Conservation (phyloP, 2,113 vertebrate species). For the Grantiella picta region DNA sequence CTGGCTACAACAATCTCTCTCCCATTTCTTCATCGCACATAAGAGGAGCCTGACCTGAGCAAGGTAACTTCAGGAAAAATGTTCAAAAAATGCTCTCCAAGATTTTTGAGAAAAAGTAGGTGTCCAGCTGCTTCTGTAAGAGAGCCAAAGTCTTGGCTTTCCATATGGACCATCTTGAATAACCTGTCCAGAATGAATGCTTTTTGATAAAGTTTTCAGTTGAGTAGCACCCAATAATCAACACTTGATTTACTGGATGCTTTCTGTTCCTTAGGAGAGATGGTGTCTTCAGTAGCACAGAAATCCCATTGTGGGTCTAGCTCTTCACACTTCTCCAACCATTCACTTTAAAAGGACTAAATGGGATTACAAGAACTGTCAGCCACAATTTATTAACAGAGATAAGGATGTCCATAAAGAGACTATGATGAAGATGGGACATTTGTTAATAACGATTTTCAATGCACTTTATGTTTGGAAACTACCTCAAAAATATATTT, state of each 20-base stretch:
- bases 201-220: not conserved
- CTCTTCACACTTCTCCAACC: not conserved
- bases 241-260: not conserved
- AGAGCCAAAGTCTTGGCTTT: not conserved
- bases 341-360: not conserved
- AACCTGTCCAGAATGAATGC: not conserved
- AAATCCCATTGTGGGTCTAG: not conserved
- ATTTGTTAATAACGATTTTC: not conserved
- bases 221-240: not conserved
- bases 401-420: not conserved
- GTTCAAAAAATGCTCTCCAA: not conserved
- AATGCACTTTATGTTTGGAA: not conserved
- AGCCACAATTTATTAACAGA: not conserved
- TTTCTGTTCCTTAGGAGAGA: not conserved
- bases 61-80: not conserved
- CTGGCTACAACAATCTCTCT: not conserved
- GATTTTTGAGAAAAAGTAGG: not conserved
- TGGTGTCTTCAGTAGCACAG: accelerated
- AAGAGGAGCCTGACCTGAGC: not conserved
- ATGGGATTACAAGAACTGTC: not conserved
- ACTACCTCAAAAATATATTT: not conserved
- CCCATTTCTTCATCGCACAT: not conserved
- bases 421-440: not conserved
- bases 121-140: not conserved
- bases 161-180: accelerated